Conservation (phyloP, 2,888 invertebrate genomes). For the Yponomeuta sedellus region DNA sequence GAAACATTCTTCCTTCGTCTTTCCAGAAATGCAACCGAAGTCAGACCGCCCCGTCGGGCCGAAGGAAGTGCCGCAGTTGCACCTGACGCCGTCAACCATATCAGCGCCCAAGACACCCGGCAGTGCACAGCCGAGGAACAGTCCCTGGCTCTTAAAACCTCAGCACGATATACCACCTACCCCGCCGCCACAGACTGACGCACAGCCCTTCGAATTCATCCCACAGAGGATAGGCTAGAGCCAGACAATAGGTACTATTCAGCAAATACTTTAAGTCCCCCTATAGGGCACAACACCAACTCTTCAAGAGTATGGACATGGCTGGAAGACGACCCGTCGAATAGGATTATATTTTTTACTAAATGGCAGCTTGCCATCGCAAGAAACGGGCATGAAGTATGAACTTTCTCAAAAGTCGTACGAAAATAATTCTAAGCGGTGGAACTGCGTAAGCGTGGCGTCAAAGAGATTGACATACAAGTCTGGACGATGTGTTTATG, state of each 20-base stretch:
- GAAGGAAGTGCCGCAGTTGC: conserved; percentile 43
- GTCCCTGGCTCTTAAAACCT: conserved; percentile 59
- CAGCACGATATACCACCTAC: conserved; percentile 65
- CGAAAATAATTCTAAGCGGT: conserved; percentile 49
- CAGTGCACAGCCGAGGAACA: conserved; percentile 25
- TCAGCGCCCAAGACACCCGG: conserved; percentile 35
- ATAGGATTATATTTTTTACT: conserved; percentile 29
- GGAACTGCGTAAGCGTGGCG: background rate
- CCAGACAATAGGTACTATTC: background rate
- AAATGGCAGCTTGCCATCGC: conserved; percentile 67
- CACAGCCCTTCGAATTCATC: conserved; percentile 55
- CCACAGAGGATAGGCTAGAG: conserved; percentile 61
- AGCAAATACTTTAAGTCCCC: conserved; percentile 1
- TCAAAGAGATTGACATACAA: conserved; percentile 3
- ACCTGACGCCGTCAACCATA: conserved; percentile 49
- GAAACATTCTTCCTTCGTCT: conserved; percentile 15
- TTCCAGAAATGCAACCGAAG: conserved; percentile 64
- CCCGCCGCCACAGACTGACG: conserved; percentile 56
- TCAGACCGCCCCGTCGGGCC: conserved; percentile 48
- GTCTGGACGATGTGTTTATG: conserved; percentile 1
- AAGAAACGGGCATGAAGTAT: conserved; percentile 35
- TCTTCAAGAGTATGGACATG: background rate
- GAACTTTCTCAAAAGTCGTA: conserved; percentile 46
- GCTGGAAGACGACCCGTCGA: conserved; percentile 24
- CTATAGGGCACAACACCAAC: conserved; percentile 16